Base-by-base conservation (phyloP, 30 jellyfish, hydroid and myxozoan genomes). In the Calvadosia cruxmelitensis region DNA sequence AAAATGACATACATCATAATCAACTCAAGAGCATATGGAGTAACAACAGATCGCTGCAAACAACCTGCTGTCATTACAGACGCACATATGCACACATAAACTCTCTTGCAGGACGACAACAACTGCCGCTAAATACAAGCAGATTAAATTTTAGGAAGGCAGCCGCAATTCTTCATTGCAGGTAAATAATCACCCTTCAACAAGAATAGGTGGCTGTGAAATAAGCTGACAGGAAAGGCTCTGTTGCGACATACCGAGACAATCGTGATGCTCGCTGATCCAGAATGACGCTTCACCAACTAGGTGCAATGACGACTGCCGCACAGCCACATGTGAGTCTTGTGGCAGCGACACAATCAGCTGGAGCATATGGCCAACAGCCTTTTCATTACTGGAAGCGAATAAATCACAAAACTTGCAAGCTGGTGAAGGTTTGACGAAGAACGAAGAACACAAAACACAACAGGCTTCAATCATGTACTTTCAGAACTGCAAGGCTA, bases 201-300 rank as follows among this genome's bases (percentile, higher is more conserved):
- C n/a, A n/a, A n/a, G n/a, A n/a, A n/a, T n/a, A n/a, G n/a, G n/a
- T n/a, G n/a, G n/a, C n/a, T n/a, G n/a, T n/a, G n/a, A n/a, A n/a
- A n/a, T n/a, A n/a, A n/a, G n/a, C n/a, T n/a, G n/a, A n/a, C n/a
- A n/a, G n/a, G n/a, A n/a, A n/a, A n/a, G n/a, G n/a, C n/a, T n/a
- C n/a, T n/a, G n/a, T n/a, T n/a, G n/a, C n/a, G n/a, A n/a, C 57
- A 5, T 42, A 86, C 96, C 92, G 7, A 79, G 52, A 33, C 65
- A 63, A 0, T 67, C 78, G 25, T 75, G 49, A 51, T 80, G 64
- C 31, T 61, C 80, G 49, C 36, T 70, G 31, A 86, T 64, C 96
- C 96, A 86, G 0, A 69, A 70, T 0, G 89, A 49, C 13, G 79
- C 66, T 26, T 86, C 94, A 7, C 94, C 96, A 0, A 76, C 69